A percentile compares a stretch with the other conserved stretches of the same genome.
These are phyloP conservation scores for Mesaphorura yosii DNA, from an alignment of 1,140 invertebrate genomes.

Conservation along the genomic window DNA sequence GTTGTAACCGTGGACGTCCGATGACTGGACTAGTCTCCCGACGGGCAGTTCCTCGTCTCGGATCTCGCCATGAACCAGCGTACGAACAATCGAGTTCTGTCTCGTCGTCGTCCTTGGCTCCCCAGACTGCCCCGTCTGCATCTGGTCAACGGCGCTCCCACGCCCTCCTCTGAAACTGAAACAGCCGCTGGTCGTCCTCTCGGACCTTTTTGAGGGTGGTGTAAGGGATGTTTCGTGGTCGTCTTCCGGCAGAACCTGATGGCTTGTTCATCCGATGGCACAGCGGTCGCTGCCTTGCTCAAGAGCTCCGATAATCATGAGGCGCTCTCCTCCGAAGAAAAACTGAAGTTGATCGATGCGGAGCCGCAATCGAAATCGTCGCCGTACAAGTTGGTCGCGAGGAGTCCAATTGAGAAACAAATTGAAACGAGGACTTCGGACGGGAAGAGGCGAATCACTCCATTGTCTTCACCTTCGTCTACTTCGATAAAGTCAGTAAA, in stretches of 20 bases:
- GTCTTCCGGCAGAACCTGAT: conserved; percentile 63
- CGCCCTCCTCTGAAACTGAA: conserved; percentile 77
- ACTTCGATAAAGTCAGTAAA: no score
- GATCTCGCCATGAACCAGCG: conserved; percentile 92
- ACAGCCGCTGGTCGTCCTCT: no score
- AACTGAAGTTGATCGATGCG: conserved; percentile 44
- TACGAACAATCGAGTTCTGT: conserved; percentile 55
- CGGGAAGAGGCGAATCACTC: conserved; percentile 86
- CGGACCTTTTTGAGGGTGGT: conserved; percentile 82
- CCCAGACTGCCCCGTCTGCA: conserved; percentile 78
- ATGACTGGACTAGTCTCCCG: conserved; percentile 89
- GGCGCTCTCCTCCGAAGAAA: conserved; percentile 43
- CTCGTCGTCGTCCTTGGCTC: conserved; percentile 90
- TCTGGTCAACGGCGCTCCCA: conserved; percentile 85
- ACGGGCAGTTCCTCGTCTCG: conserved; percentile 89
- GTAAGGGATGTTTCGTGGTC: conserved; percentile 76
- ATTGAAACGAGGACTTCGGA: conserved; percentile 88
- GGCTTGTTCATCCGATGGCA: conserved; percentile 89
- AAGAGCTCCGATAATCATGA: conserved; percentile 71
- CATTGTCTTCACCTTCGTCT: conserved; percentile 76
- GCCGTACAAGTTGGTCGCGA: conserved; percentile 30
- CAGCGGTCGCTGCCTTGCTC: conserved; percentile 80
- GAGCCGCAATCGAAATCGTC: neutral
- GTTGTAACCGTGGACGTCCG: conserved; percentile 87
- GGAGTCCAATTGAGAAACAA: conserved; percentile 76